Conservation (phyloP, 2,888 invertebrate species). For the Pollenia labialis region DNA sequence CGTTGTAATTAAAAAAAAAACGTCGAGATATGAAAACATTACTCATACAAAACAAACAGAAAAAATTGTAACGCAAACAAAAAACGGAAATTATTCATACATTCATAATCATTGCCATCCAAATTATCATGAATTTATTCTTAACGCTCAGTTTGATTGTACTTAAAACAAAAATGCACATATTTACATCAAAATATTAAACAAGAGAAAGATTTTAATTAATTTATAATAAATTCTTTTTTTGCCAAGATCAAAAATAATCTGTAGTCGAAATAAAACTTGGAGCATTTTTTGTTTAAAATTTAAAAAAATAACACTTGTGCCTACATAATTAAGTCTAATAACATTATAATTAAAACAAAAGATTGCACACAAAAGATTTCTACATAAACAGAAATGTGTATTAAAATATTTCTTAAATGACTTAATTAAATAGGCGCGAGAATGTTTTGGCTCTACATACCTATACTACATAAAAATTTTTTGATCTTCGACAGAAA, state of each 20-base stretch:
- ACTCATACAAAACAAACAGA: conserved; percentile 28
- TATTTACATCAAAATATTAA: conserved; percentile 43
- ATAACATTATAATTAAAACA: too few species aligned
- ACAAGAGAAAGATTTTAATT: neutral
- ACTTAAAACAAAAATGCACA: conserved; percentile 69
- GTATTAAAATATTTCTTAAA: too few species aligned
- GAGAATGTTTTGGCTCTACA: too few species aligned
- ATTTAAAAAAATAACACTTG: too few species aligned
- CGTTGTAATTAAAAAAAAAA: conserved; percentile 44
- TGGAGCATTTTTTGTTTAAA: too few species aligned
- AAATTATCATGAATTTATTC: conserved; percentile 64
- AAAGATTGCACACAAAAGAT: too few species aligned
- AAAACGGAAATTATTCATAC: conserved; percentile 69
- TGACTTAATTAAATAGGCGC: too few species aligned
- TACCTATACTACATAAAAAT: too few species aligned
- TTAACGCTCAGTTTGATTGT: conserved; percentile 72
- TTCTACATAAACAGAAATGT: too few species aligned
- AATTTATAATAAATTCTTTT: too few species aligned
- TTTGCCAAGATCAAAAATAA: neutral
- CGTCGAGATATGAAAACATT: conserved; percentile 58
- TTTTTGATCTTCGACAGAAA: neutral
- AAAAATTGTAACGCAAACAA: conserved; percentile 63
- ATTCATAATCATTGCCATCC: conserved; percentile 51
- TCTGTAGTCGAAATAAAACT: neutral
- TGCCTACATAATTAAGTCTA: too few species aligned